Evolutionary conservation across 2,888 invertebrate species (phyloP), one percentile per base, ranked within the genome.

Genomic region (Caradrina kadenii): DNA sequence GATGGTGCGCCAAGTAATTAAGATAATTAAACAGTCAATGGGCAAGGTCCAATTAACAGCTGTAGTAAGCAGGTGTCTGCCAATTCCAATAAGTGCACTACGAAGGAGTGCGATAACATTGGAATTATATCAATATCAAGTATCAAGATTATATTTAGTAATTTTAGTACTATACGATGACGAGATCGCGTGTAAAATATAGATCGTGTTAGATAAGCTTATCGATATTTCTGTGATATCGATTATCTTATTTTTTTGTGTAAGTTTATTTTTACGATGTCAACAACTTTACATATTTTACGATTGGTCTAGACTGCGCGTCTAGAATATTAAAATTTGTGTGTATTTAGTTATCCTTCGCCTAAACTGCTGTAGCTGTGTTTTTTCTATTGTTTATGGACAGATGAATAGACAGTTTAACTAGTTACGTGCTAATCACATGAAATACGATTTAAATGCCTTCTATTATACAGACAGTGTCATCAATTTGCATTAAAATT

Each of bases 31-130:
- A 81, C 67, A 86, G 83, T 79, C 85, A 82, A 84, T 86, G 83
- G 80, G 71, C 73, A 71, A 79, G 74, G 55, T 75, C 69, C 55
- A 59, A 62, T 54, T 64, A 76, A 84, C 89, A 90, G 88, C 90
- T 90, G 89, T 84, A 83, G 49, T n/a, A 8, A 73, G 87, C 91
- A 91, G 91, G 89, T 90, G 89, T 55, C 66, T 63, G 60, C 11
- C 35, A 62, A 26, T 73, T 61, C 15, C 35, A 63, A 26, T 72
- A 75, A 66, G 62, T 61, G 52, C 64, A 55, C 58, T 56, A 55
- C 45, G 26, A 6, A 66, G 55, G 42, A 53, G 63, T 64, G 60
- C 63, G 77, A 76, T 77, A 82, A 73, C 42, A 72, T 39, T 52
- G 42, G 60, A 71, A 75, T 69, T 66, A 63, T 53, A n/a, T n/a